These are phyloP conservation scores for Crenichthys baileyi DNA, from an alignment of 2,797 vertebrate species.

Conservation along the genomic window DNA sequence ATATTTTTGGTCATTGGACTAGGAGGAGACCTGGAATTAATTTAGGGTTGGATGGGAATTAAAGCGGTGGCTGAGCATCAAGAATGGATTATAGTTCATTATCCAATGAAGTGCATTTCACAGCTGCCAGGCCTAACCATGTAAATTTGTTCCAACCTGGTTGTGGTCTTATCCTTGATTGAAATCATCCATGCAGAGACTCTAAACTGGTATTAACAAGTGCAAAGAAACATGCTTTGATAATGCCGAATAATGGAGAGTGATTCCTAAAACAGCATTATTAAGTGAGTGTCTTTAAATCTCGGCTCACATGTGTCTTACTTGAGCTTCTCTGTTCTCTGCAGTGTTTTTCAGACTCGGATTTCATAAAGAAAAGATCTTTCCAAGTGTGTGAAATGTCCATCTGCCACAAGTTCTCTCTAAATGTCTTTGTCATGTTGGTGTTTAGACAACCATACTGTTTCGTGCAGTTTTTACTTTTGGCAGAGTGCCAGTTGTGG, in stretches of 20 bases:
- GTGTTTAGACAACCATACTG: slow-evolving; percentile 4
- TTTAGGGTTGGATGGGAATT: no score
- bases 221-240: background rate
- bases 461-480: background rate
- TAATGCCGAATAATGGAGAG: background rate
- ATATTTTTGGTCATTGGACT: no score
- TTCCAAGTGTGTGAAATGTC: slow-evolving; percentile 37
- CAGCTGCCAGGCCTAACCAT: background rate
- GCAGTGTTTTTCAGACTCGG: slow-evolving; percentile 25
- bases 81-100: background rate
- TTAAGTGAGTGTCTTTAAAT: background rate
- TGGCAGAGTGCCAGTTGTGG: background rate
- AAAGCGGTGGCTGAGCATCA: no score
- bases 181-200: background rate
- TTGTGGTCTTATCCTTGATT: background rate
- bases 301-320: background rate
- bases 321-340: background rate
- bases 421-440: slow-evolving; percentile 11
- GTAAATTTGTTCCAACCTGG: background rate
- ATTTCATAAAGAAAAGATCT: slow-evolving; percentile 23
- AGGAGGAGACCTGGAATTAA: no score
- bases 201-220: background rate
- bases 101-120: no score
- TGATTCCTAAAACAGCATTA: background rate
- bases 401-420: background rate